phyloP scores from a whole-genome alignment of 2,888 invertebrate genomes.

The Hydroisotoma schaefferi region DNA sequence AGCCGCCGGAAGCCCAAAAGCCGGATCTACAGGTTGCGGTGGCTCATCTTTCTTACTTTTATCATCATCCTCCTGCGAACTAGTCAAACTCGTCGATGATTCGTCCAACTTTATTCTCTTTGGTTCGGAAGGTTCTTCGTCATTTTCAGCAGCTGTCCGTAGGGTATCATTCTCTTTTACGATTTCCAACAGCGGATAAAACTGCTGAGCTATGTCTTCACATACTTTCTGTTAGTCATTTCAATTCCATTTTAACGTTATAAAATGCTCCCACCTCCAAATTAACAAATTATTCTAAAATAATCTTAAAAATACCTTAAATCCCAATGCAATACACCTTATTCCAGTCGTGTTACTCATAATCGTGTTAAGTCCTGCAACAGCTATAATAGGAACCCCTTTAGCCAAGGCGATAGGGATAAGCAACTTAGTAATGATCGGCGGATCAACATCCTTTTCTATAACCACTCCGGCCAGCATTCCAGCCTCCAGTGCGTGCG shows the following conservation, averaged over 20 bases:
- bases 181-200: neutral
- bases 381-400: constrained; percentile 40
- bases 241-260: too few relatives aligned
- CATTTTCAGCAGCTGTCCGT: too few relatives aligned
- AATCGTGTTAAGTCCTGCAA: constrained; percentile 30
- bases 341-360: constrained; percentile 30
- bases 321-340: constrained; percentile 45
- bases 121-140: too few relatives aligned
- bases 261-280: too few relatives aligned
- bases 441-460: constrained; percentile 45
- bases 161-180: neutral
- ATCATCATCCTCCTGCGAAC: neutral
- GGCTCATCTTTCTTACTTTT: too few relatives aligned
- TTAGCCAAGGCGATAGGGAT: constrained; percentile 37
- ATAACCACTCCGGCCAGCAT: constrained; percentile 32
- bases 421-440: constrained; percentile 43
- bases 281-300: too few relatives aligned
- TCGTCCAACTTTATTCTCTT: too few relatives aligned
- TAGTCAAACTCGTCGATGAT: too few relatives aligned
- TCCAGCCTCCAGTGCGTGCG: constrained; percentile 33
- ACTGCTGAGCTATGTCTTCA: too few relatives aligned
- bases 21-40: too few relatives aligned
- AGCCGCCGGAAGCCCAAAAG: too few relatives aligned
- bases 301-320: constrained; percentile 45
- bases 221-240: too few relatives aligned